Evolutionary conservation across 1,140 invertebrate genomes (phyloP), one percentile per base, ranked within the genome.

Genomic region (Drosophila oshimai): DNA sequence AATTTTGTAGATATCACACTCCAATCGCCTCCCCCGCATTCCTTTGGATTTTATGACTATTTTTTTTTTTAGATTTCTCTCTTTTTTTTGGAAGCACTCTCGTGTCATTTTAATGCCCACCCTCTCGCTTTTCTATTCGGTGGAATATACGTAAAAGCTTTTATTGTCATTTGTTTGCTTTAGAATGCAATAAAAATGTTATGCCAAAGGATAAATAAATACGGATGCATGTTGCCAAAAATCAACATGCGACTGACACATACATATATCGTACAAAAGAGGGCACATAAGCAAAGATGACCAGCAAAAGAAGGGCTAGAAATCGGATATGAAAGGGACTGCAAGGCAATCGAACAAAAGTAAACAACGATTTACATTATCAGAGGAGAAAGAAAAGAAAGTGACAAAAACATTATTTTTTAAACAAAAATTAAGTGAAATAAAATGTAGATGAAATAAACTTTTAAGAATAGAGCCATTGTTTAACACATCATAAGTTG

Each of bases 181-280:
- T 73, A 55, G 68, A 78, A 78, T 71, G 74, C 75, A 78, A 78
- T 78, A 77, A 78, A 78, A 78, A 78, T 72, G 58, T 72, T 72
- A 72, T 65, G 68, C 41, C 72, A 70, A 76, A 57, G 72, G 64
- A 76, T 75, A 76, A 76, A 61, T 73, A 68, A 78, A 78, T 57
- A 55, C 67, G 50, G 36, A 31, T 61, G 57, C 44, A 68, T 60
- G 64, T 58, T 70, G 65, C 57, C 68, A 74, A 55, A 65, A 64
- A 65, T 64, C 61, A 65, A 65, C 61, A 65, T 65, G 61, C 61
- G 20, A 50, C 61, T 64, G 61, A 53, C 47, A 67, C 31, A 51
- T 62, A 60, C 24, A 44, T 24, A 9, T 36, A 15, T 18, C 17
- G 24, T 26, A 28, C 13, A 65, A 39, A 39, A 20, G 34, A 50